These are phyloP conservation scores for Oreotrochilus melanogaster DNA, from an alignment of 2,113 vertebrate genomes.

Conservation along the genomic window DNA sequence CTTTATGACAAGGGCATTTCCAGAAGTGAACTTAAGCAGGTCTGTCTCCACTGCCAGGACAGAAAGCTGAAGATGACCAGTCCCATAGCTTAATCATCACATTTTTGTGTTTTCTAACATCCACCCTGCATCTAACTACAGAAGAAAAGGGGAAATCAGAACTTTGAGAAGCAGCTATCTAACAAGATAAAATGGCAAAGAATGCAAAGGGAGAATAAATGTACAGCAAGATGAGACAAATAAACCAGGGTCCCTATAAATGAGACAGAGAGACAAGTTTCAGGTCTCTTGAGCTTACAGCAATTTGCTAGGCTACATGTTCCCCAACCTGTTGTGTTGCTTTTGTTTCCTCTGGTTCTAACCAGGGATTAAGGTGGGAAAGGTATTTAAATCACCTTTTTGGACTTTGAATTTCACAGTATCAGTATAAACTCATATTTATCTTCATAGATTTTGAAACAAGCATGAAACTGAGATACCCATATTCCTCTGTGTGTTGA, in stretches of 20 bases:
- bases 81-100: neutral
- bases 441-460: neutral
- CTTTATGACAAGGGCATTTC: neutral
- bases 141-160: neutral
- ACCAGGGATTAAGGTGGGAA: neutral
- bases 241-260: neutral
- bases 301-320: neutral
- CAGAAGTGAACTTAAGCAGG: neutral
- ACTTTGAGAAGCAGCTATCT: neutral
- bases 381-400: neutral
- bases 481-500: neutral
- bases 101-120: neutral
- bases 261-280: neutral
- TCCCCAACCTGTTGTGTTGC: neutral
- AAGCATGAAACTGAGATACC: neutral
- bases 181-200: neutral
- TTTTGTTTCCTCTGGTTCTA: neutral
- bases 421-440: neutral
- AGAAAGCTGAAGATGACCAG: neutral
- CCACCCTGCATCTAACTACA: neutral
- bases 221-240: neutral
- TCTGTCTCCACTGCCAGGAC: neutral
- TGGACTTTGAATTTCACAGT: neutral
- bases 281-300: neutral
- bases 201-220: neutral